Base-by-base conservation (phyloP, 1,140 invertebrate species). In the Ceratoteleas bidentatus region DNA sequence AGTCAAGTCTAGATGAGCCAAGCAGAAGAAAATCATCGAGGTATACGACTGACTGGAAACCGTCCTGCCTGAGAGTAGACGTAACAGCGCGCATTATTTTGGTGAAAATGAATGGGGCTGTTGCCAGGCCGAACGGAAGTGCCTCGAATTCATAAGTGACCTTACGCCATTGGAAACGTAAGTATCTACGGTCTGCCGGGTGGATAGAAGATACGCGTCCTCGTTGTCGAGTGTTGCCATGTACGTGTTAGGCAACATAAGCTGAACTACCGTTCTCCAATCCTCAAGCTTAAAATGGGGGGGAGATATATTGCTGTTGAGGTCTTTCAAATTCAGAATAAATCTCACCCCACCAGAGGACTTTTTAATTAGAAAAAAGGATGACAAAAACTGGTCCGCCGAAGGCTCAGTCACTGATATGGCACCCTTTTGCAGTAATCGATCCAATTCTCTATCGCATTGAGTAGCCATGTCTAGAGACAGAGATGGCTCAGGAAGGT, bases 271-370 rank as follows among this genome's bases (percentile, higher is more conserved):
- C 43, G 75, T 72, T 15, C 75, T 69, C 62, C 66, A 81, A 56
- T 86, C 78, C 40, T 84, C 74, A 10, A 86, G 47, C 56, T 86
- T 84, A 66, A 86, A 85, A 69, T 86, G 80, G 6, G 61, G 64
- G 10, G 69, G 53, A n/a, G 15, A 24, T 38, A 84, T 62, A 47
- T 58, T 83, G 14, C 10, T 13, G 64, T 85, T 85, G 9, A 86
- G 60, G 2, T 75, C 8, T 70, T 85, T 83, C 10, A 54, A 8
- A 13, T 54, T 54, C 4, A 54, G 13, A 6, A 54, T 54, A n/a
- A 54, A 54, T 6, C 14, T 24, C 32, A 73, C 64, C 7, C 75
- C 65, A 2, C 81, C 78, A 52, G 78, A 70, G 14, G 56, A 36
- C 66, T 85, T 78, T 43, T 43, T 15, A 6, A 47, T 58, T 40